Conservation (phyloP, 2,113 vertebrate species). For the Melanerpes formicivorus region DNA sequence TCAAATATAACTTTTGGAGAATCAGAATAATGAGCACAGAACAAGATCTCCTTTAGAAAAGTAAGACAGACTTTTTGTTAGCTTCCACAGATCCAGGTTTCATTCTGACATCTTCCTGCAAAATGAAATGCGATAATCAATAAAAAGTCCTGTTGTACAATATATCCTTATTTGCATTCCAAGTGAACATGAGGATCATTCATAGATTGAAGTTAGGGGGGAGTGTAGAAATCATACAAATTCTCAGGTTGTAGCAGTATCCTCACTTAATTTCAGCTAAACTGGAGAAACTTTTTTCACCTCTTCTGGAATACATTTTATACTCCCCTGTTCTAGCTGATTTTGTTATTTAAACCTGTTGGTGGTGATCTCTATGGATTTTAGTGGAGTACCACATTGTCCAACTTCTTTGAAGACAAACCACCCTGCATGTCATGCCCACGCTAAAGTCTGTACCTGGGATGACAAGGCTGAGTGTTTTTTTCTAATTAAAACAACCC, state of each 20-base stretch:
- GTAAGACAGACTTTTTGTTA: not conserved
- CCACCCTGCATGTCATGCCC: fast-evolving
- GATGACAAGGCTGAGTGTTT: not conserved
- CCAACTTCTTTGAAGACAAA: not conserved
- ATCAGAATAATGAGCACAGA: not conserved
- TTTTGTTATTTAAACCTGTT: not conserved
- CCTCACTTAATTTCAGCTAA: not conserved
- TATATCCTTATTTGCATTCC: not conserved
- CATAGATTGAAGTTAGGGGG: not conserved
- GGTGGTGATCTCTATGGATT: not conserved
- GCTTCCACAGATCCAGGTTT: not conserved
- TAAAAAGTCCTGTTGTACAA: fast-evolving
- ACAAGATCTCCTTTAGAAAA: not conserved
- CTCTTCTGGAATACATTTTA: not conserved
- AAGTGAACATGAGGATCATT: not conserved
- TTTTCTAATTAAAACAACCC: not conserved
- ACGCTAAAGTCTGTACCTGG: not conserved
- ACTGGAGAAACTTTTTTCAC: not conserved
- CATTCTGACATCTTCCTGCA: not conserved
- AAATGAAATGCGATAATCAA: not conserved
- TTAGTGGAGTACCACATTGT: not conserved
- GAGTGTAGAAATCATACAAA: not conserved
- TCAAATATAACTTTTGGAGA: not conserved
- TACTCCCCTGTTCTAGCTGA: not conserved
- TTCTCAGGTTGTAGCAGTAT: not conserved